Base-by-base conservation (phyloP, 2,113 vertebrate species). In the Machaerirhynchus nigripectus region DNA sequence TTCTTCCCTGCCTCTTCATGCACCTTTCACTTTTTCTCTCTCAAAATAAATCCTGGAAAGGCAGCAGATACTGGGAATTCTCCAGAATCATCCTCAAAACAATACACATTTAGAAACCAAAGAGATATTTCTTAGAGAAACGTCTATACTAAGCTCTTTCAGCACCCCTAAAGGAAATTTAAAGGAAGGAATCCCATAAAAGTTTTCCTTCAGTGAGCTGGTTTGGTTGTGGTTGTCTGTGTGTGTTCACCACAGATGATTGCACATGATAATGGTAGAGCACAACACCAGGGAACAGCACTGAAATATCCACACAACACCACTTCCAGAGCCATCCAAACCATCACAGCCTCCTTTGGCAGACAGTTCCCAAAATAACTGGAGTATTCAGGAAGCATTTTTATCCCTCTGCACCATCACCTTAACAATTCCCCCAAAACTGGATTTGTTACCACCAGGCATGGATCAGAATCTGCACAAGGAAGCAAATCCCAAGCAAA, bases 241-340 rank as follows among this genome's bases (percentile, higher is more conserved):
- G n/a, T 46, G 40, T 90, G 86, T 5, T 84, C 31, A 50, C 53
- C 85, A n/a, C 94, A 90, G 84, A 68, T n/a, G 61, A 94, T 11
- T 94, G 93, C 94, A 91, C 40, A 30, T 0, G 52, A 37, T 75
- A 90, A 97, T 80, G 75, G 55, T n/a, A 92, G 15, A 92, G 92
- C 75, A 57, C 31, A 71, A 1, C 65, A 53, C 24, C 6, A 22
- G 63, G 88, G 79, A 92, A 95, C 90, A 94, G 3, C 6, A 42
- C 86, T 27, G 46, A 92, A 95, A 30, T 7, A 93, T 60, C 47
- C 91, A 15, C 79, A 50, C 27, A 2, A 1, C 8, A n/a, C 61
- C 95, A 69, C 75, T 61, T 71, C 69, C 57, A 94, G 40, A 80
- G 63, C 71, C 30, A 27, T 5, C 71, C 79, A 77, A 86, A 70